Conservation (phyloP, 2,888 invertebrate genomes). For the Marasmarcha lunaedactyla region DNA sequence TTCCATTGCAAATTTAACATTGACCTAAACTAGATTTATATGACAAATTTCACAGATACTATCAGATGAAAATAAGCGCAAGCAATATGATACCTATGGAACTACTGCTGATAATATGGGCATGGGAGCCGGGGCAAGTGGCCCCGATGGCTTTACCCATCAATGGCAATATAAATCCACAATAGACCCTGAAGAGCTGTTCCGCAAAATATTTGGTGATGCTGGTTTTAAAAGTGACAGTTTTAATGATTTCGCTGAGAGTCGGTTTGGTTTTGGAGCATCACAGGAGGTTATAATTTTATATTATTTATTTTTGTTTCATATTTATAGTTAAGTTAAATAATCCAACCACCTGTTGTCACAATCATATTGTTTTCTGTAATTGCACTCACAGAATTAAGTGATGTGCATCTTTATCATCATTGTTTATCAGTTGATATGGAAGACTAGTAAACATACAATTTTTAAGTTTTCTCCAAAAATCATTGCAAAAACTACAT, state of each 20-base stretch:
- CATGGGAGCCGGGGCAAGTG: conserved; percentile 72
- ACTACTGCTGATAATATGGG: conserved; percentile 89
- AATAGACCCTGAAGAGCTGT: conserved; percentile 96
- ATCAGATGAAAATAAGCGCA: conserved; percentile 90
- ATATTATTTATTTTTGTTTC: conserved; percentile 5
- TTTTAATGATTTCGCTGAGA: conserved; percentile 90
- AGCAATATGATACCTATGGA: conserved; percentile 95
- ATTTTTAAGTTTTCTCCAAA: no score
- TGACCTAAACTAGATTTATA: no score
- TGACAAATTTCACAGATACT: no score
- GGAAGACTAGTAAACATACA: no score
- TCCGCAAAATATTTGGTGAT: conserved; percentile 95
- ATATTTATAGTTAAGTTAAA: no score
- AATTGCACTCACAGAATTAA: no score
- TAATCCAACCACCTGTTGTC: no score
- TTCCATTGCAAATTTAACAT: no score
- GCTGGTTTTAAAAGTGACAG: conserved; percentile 76
- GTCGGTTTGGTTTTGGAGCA: conserved; percentile 89
- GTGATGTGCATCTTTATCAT: no score
- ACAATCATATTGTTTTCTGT: no score
- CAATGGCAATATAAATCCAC: conserved; percentile 89
- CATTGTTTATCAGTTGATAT: no score
- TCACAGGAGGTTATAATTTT: conserved; percentile 81
- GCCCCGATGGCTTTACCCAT: conserved; percentile 76
- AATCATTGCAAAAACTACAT: no score